Base-by-base conservation (phyloP, 2,888 invertebrate genomes). In the Lasioglossum morio region DNA sequence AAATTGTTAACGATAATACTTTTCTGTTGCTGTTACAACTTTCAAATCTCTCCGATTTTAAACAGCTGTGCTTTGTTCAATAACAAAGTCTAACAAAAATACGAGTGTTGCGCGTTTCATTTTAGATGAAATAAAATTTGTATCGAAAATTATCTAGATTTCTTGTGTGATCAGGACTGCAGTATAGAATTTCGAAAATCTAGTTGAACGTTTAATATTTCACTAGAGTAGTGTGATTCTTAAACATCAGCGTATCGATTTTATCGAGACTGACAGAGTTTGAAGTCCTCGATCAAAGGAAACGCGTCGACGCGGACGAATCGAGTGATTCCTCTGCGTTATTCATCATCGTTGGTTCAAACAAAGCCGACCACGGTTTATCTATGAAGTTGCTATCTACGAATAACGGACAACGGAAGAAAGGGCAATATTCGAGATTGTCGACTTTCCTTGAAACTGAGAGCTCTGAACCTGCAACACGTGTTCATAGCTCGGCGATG, bases 381-480 rank as follows among this genome's bases (percentile, higher is more conserved):
- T 37, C 70, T 27, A 73, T 19, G 69, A 27, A 40, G 30, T 23
- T 74, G 34, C 46, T 73, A 63, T 78, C 40, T 78, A 19, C 4
- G 57, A n/a, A 72, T 63, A 60, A 37, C 16, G 37, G 37, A 14
- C 23, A 19, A 48, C 40, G 4, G n/a, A 73, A 46, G 37, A 48
- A 43, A 34, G 46, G 37, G 53, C 16, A n/a, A n/a, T 46, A 43
- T 14, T 72, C 72, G 37, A 72, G 37, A 73, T 27, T 2, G n/a
- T 27, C 34, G 37, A 30, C n/a, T 77, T 46, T 80, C 66, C 60
- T 77, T 70, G 46, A 66, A 79, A 70, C 46, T 4, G 53, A 57
- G 40, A 30, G 23, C 53, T 53, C 23, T 10, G 14, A 75, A 75
- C 63, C 63, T 19, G 43, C 43, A 46, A 70, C 53, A 76, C 74